Conservation (phyloP, 1,140 invertebrate genomes). For the Nilaparvata lugens region DNA sequence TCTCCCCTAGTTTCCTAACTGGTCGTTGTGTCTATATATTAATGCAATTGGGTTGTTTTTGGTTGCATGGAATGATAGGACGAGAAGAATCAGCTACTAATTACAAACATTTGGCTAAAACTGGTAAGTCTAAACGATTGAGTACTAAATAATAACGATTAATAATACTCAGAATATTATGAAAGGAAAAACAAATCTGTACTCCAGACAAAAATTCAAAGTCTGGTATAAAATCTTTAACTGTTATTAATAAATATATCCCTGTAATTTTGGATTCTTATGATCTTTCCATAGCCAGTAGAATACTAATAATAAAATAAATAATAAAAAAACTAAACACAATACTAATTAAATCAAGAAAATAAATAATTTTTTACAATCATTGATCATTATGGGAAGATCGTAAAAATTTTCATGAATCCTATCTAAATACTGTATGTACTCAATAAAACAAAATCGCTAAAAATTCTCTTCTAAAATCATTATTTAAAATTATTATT, state of each 20-base stretch:
- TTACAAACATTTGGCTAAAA: slow-evolving; percentile 88
- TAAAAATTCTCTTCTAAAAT: no score
- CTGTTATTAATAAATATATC: background rate
- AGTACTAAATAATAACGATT: slow-evolving; percentile 11
- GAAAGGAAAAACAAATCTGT: slow-evolving; percentile 3
- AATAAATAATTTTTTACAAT: no score
- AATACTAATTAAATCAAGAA: no score
- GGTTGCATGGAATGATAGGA: slow-evolving; percentile 50
- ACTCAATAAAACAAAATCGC: no score
- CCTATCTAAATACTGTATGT: no score
- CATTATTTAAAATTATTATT: no score
- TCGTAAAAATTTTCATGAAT: no score
- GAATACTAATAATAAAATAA: no score
- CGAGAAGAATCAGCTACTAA: slow-evolving; percentile 87
- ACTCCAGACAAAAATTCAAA: background rate
- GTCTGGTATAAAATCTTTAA: background rate
- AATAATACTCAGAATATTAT: background rate
- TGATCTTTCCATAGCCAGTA: no score
- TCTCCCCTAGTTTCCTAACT: no score
- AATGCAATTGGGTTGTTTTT: slow-evolving; percentile 34
- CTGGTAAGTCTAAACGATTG: slow-evolving; percentile 49
- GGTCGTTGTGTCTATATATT: slow-evolving; percentile 6
- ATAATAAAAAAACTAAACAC: no score
- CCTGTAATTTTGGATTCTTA: background rate
- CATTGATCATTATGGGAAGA: no score